These are phyloP conservation scores for Musca vetustissima DNA, from an alignment of 1,140 invertebrate species.

Conservation along the genomic window DNA sequence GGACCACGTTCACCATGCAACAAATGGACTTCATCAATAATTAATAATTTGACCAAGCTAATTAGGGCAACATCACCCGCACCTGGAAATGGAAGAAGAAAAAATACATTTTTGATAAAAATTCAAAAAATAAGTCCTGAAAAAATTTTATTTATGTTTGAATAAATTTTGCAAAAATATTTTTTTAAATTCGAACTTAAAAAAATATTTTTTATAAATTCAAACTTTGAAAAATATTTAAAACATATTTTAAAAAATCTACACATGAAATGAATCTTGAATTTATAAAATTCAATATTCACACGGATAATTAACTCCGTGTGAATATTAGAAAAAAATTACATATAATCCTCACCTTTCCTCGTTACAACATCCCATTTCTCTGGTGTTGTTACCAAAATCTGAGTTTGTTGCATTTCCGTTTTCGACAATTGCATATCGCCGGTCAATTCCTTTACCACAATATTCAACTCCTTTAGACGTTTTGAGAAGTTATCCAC, in stretches of 20 bases:
- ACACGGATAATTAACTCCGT: no score
- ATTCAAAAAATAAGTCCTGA: no score
- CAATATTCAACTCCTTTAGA: conserved; percentile 64
- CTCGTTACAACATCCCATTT: conserved; percentile 99
- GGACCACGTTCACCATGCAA: conserved; percentile 96
- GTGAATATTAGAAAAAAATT: no score
- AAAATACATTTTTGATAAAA: no score
- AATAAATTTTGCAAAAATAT: background rate
- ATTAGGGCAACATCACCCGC: conserved; percentile 86
- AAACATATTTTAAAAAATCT: background rate
- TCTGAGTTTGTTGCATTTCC: conserved; percentile 95
- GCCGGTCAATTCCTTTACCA: conserved; percentile 92
- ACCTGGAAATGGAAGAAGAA: conserved; percentile 30
- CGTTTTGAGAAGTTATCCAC: conserved; percentile 89
- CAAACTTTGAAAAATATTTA: background rate
- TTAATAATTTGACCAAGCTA: conserved; percentile 89
- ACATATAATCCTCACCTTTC: conserved; percentile 75
- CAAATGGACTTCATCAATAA: conserved; percentile 98
- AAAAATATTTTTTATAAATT: background rate
- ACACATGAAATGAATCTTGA: background rate
- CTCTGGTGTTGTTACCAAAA: conserved; percentile 98
- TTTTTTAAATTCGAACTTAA: background rate
- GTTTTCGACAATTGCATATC: conserved; percentile 96
- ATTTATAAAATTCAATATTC: no score
- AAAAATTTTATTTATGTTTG: no score